These are phyloP conservation scores for Trogon melanurus DNA, from an alignment of 2,113 vertebrate species.

Conservation along the genomic window DNA sequence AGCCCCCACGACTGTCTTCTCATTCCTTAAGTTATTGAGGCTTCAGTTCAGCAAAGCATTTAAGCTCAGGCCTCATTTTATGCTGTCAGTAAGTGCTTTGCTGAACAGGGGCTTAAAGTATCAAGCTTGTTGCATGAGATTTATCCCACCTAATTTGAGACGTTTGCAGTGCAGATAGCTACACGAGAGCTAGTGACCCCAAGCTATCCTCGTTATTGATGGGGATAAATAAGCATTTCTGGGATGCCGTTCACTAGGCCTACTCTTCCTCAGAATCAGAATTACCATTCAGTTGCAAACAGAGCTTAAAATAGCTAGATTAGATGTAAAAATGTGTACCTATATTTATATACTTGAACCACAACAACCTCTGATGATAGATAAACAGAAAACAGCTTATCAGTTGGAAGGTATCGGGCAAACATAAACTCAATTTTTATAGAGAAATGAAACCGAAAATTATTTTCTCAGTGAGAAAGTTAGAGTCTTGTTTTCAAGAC, in stretches of 20 bases:
- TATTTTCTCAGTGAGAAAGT: background rate
- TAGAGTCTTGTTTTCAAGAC: background rate
- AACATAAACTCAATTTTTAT: background rate
- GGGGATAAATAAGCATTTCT: background rate
- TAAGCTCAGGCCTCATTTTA: conserved; percentile 37
- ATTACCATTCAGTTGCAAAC: background rate
- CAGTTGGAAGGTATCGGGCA: background rate
- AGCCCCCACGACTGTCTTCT: background rate
- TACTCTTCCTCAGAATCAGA: background rate
- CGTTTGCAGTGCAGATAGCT: background rate
- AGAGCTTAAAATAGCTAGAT: background rate
- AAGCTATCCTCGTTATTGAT: background rate
- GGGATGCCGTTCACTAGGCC: background rate
- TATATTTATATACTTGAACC: background rate
- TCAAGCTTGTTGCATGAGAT: background rate
- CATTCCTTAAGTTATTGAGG: conserved; percentile 8
- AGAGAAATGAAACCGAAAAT: background rate
- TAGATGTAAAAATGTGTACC: background rate
- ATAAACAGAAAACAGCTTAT: background rate
- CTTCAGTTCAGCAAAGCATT: background rate
- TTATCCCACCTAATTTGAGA: conserved; percentile 22
- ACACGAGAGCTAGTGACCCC: background rate
- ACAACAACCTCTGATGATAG: background rate
- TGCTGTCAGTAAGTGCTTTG: conserved; percentile 4
- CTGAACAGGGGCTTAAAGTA: conserved; percentile 7